Evolutionary conservation across 2,888 invertebrate genomes (phyloP), one percentile per base, ranked within the genome.

Genomic region (Spodoptera picta): DNA sequence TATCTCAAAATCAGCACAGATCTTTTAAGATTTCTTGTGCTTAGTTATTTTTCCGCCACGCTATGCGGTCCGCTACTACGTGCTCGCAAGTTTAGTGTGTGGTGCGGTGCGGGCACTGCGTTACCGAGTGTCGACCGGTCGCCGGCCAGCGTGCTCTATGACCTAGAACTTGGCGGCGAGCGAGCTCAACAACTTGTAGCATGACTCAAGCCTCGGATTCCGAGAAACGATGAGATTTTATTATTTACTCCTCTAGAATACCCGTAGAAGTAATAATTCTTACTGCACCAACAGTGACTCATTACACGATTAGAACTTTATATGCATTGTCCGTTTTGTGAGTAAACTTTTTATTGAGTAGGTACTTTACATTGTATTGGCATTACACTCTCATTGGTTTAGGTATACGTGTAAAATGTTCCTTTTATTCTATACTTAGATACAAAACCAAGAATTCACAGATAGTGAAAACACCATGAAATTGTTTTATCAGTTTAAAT

Each of bases 131-230:
- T 49, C 54, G 65, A 59, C 68, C 77, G 75, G 69, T 62, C 66
- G 61, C 61, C 72, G 79, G 75, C 80, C 86, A 82, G 83, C 87
- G 84, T 88, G 88, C 82, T 87, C 88, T 90, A 85, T 90, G 92
- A 89, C 93, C 93, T 92, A 93, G 92, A 92, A 92, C 92, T 92
- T 91, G 89, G 61, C 83, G 85, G 86, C 73, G 60, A 82, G 75
- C 82, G 70, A 83, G 84, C 77, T 76, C 73, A 49, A 73, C 68
- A 52, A 59, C 68, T 73, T 54, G 71, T 46, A 53, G 51, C 43
- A 45, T 81, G 79, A 81, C 87, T 90, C 80, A 75, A 57, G 60
- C 59, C 7, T 62, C 83, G 64, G 84, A 79, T 93, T 90, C 93
- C 83, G 65, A 90, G 92, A 92, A 93, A 80, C 84, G 52, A 71